phyloP scores from a whole-genome alignment of 2,797 vertebrate species.

The Phalanger gymnotis region DNA sequence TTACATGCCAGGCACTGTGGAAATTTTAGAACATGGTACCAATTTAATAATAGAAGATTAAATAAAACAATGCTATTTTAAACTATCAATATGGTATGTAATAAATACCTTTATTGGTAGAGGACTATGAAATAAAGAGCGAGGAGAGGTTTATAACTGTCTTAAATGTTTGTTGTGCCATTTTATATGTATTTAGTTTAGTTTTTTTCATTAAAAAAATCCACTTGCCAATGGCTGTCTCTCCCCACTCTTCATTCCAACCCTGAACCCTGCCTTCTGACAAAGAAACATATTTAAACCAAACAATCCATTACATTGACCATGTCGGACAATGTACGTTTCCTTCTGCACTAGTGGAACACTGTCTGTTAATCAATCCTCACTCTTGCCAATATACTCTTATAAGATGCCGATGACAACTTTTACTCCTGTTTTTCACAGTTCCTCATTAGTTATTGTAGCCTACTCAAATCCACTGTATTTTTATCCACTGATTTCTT shows the following conservation, averaged over 20 bases:
- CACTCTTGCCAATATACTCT: not conserved
- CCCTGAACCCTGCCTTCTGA: not conserved
- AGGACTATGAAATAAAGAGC: not conserved
- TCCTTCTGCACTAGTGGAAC: not conserved
- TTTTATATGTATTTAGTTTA: too few species aligned
- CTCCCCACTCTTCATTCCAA: not conserved
- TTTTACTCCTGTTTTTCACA: not conserved
- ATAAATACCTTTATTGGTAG: conserved; percentile 19
- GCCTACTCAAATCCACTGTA: not conserved
- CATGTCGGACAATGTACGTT: not conserved
- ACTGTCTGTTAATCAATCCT: not conserved
- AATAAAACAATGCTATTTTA: conserved; percentile 1
- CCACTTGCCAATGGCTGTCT: too few species aligned
- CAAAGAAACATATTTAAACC: not conserved
- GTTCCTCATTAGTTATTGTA: not conserved
- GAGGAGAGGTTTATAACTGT: not conserved
- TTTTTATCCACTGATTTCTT: not conserved
- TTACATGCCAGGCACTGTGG: not conserved
- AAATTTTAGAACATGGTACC: conserved; percentile 17
- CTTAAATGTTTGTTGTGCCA: too few species aligned
- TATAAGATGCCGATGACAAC: not conserved
- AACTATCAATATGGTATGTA: not conserved
- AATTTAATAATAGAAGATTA: conserved; percentile 19
- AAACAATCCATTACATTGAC: not conserved
- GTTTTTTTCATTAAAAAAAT: too few species aligned